phyloP scores from a whole-genome alignment of 2,797 vertebrate species.

The Craterocephalus amniculus region DNA sequence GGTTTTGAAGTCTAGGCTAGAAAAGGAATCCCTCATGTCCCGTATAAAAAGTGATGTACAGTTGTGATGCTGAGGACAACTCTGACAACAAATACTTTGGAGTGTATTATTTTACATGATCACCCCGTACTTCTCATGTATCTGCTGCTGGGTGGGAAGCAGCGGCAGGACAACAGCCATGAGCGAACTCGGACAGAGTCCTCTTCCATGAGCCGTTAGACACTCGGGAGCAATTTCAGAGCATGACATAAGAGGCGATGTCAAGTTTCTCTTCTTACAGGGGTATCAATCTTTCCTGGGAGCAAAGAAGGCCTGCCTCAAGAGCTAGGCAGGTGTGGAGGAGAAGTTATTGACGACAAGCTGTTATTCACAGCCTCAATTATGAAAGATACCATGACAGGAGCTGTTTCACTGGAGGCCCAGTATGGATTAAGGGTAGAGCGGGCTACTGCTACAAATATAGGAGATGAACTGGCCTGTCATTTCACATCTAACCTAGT shows the following conservation, averaged over 20 bases:
- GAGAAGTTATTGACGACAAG: constrained; percentile 41
- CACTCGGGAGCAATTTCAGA: constrained; percentile 33
- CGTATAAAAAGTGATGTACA: constrained; percentile 70
- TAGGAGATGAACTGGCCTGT: constrained; percentile 17
- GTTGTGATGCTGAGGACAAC: constrained; percentile 51
- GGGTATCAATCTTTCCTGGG: constrained; percentile 37
- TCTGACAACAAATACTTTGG: constrained; percentile 55
- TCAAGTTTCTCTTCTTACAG: constrained; percentile 39
- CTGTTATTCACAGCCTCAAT: constrained; percentile 37
- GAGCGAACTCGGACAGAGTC: constrained; percentile 30
- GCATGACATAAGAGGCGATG: constrained; percentile 24
- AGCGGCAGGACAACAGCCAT: constrained; percentile 26
- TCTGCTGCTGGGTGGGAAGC: constrained; percentile 18
- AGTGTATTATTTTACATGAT: constrained; percentile 66
- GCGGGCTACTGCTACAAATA: constrained; percentile 20
- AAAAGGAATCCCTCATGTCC: constrained; percentile 56
- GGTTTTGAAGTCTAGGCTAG: constrained; percentile 55
- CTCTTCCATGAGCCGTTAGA: constrained; percentile 34
- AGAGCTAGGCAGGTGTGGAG: constrained; percentile 18
- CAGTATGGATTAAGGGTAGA: constrained; percentile 30
- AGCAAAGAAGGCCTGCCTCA: neutral
- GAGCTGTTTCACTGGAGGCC: constrained; percentile 17
- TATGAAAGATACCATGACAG: constrained; percentile 8
- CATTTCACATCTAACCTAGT: constrained; percentile 30
- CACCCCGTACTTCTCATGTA: constrained; percentile 39